phyloP scores from a whole-genome alignment of 2,888 invertebrate genomes.

The Drosophila glabriapex region DNA sequence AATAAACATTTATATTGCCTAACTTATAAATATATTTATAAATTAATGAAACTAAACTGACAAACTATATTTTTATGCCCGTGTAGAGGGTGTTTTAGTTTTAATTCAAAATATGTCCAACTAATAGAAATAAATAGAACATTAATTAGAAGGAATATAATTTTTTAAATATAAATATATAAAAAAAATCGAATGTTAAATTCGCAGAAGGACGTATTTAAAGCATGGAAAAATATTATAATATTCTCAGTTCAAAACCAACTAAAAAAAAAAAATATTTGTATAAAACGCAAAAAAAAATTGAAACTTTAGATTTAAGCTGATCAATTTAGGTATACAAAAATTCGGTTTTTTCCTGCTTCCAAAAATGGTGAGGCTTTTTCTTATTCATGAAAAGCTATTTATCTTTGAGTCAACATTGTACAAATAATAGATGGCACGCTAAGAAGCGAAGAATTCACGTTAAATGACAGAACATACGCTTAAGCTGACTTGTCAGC shows the following conservation, averaged over 20 bases:
- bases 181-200: neutral
- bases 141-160: neutral
- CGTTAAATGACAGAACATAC: conserved; percentile 31
- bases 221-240: too few species aligned
- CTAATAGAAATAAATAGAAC: neutral
- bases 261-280: neutral
- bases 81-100: neutral
- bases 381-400: neutral
- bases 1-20: neutral
- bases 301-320: neutral
- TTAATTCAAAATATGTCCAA: neutral
- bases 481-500: conserved; percentile 52
- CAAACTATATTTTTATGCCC: neutral
- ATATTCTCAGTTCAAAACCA: neutral
- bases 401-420: conserved; percentile 7
- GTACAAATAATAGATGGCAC: conserved; percentile 25
- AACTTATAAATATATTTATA: neutral
- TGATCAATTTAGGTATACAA: neutral
- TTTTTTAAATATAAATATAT: neutral
- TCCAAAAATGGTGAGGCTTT: neutral
- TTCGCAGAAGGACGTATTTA: neutral
- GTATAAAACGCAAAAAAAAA: neutral
- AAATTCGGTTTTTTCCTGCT: neutral
- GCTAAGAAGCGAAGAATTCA: conserved; percentile 8
- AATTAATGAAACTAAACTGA: neutral